A percentile compares a stretch with the other conserved stretches of the same genome.
These are phyloP conservation scores for Cecidostiba fungosa DNA, from an alignment of 2,888 invertebrate species.

Conservation along the genomic window DNA sequence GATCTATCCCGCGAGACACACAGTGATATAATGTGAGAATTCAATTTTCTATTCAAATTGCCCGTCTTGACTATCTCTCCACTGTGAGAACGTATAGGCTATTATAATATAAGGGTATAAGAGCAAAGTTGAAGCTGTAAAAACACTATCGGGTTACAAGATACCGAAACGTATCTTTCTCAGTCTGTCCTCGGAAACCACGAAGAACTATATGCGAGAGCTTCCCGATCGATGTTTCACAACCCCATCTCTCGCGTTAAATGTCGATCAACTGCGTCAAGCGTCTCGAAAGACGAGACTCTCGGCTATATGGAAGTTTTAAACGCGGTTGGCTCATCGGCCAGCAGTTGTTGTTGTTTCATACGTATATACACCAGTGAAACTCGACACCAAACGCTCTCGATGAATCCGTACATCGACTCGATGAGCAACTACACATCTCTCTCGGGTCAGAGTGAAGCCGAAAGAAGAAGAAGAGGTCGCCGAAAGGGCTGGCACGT, in stretches of 20 bases:
- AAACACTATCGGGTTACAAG: neutral
- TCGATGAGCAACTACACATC: too few species aligned
- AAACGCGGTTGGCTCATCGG: neutral
- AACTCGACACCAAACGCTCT: neutral
- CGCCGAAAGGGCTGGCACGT: constrained; percentile 34
- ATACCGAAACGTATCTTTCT: too few species aligned
- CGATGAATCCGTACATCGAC: constrained; percentile 2
- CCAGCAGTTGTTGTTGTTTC: neutral
- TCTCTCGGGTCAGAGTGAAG: neutral
- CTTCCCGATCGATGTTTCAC: constrained; percentile 5
- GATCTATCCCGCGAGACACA: constrained; percentile 73
- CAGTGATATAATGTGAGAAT: constrained; percentile 79
- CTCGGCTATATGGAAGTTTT: constrained; percentile 55
- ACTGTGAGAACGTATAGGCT: neutral
- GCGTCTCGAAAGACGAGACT: constrained; percentile 37
- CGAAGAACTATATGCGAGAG: neutral
- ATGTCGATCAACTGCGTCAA: constrained; percentile 54
- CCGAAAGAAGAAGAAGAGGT: neutral
- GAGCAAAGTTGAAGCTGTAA: constrained; percentile 2
- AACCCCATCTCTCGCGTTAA: neutral
- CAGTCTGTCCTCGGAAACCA: constrained; percentile 21
- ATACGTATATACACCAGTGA: neutral
- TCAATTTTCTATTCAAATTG: constrained; percentile 53
- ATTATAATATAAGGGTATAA: too few species aligned
- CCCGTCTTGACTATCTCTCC: neutral